Conservation (phyloP, 2,113 vertebrate genomes). For the Leucosticte australis region DNA sequence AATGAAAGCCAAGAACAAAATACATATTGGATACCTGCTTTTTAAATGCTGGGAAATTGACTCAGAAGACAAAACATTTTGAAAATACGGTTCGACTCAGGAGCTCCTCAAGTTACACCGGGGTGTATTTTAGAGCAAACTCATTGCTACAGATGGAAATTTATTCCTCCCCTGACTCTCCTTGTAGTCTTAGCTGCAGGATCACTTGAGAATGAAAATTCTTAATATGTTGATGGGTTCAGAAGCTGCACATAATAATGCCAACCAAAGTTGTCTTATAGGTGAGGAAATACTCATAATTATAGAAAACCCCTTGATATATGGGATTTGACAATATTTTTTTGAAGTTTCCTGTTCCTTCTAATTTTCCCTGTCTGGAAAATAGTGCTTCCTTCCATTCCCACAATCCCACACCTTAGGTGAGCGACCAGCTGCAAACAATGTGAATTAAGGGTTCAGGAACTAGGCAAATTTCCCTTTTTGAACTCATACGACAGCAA, state of each 20-base stretch:
- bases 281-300: neutral
- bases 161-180: neutral
- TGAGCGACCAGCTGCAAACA: neutral
- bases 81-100: neutral
- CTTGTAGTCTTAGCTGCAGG: neutral
- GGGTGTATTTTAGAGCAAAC: neutral
- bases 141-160: neutral
- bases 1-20: neutral
- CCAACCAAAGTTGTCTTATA: neutral
- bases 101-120: neutral
- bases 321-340: neutral
- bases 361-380: neutral
- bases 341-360: neutral
- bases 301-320: fast-evolving
- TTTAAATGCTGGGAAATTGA: neutral
- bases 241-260: neutral
- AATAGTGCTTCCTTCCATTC: neutral
- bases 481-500: neutral
- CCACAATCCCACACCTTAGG: neutral
- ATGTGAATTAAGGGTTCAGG: neutral
- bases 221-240: neutral
- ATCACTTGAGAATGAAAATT: neutral
- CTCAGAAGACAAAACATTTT: neutral
- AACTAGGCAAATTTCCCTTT: neutral
- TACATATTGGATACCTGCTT: neutral